phyloP scores from a whole-genome alignment of 2,797 vertebrate species.

The Gymnocypris eckloni region DNA sequence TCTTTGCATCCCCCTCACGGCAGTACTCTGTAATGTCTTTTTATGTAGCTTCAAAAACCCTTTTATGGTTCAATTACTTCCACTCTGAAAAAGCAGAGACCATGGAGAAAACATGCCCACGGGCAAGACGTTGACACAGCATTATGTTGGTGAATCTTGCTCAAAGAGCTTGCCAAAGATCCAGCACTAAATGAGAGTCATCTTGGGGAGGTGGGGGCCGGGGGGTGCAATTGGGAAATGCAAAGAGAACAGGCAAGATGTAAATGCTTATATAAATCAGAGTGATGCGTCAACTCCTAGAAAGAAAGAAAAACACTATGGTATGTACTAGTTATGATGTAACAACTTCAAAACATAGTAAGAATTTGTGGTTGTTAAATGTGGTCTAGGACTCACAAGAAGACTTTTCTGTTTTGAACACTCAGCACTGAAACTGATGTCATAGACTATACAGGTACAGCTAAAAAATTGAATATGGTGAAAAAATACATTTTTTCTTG shows the following conservation, averaged over 20 bases:
- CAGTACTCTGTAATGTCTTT: constrained; percentile 35
- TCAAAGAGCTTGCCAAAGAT: constrained; percentile 4
- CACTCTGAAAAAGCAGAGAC: constrained; percentile 43
- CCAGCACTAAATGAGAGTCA: background rate
- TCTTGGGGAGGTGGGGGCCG: rapidly evolving
- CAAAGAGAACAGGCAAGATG: background rate
- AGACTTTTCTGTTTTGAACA: constrained; percentile 1
- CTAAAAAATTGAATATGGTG: no score
- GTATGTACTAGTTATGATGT: background rate
- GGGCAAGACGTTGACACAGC: constrained; percentile 1
- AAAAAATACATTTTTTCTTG: no score
- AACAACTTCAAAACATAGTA: constrained; percentile 4
- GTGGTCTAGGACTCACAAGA: constrained; percentile 12
- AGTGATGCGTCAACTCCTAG: background rate
- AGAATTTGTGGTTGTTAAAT: background rate
- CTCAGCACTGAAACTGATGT: constrained; percentile 6
- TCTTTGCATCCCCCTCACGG: constrained; percentile 42
- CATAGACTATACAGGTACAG: background rate
- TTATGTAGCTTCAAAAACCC: constrained; percentile 53
- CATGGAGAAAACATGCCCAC: constrained; percentile 43
- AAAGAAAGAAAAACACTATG: background rate
- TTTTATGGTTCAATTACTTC: constrained; percentile 60
- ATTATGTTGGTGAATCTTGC: constrained; percentile 33
- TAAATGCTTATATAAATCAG: background rate
- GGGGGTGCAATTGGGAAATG: background rate